Conservation (phyloP, 1,140 invertebrate genomes). For the Neodiprion virginianus region DNA sequence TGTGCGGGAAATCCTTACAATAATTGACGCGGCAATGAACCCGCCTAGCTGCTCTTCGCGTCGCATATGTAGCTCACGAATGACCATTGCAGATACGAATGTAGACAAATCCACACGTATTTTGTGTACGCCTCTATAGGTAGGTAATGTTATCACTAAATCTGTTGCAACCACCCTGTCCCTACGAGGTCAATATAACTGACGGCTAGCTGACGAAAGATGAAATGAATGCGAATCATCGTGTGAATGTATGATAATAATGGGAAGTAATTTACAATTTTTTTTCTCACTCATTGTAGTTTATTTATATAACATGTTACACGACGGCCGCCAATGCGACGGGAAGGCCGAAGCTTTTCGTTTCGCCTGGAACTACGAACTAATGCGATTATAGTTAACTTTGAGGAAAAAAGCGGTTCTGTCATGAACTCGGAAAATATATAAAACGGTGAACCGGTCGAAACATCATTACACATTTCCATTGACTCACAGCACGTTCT, state of each 20-base stretch:
- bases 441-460: neutral
- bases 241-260: conserved; percentile 2
- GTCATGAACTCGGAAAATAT: neutral
- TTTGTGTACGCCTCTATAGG: too few species aligned
- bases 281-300: neutral
- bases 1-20: too few species aligned
- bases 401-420: neutral
- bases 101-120: too few species aligned
- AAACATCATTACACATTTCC: neutral
- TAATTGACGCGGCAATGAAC: too few species aligned
- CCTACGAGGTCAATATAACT: neutral
- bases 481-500: neutral
- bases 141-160: neutral
- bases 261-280: conserved; percentile 2
- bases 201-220: neutral
- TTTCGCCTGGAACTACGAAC: neutral
- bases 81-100: too few species aligned
- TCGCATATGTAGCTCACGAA: too few species aligned
- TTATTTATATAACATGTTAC: neutral
- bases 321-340: neutral
- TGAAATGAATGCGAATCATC: neutral
- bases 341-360: neutral
- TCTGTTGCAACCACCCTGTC: neutral
- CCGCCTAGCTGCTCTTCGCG: too few species aligned
- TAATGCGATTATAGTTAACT: neutral